These are phyloP conservation scores for Cromileptes altivelis DNA, from an alignment of 2,113 vertebrate genomes.

Conservation along the genomic window DNA sequence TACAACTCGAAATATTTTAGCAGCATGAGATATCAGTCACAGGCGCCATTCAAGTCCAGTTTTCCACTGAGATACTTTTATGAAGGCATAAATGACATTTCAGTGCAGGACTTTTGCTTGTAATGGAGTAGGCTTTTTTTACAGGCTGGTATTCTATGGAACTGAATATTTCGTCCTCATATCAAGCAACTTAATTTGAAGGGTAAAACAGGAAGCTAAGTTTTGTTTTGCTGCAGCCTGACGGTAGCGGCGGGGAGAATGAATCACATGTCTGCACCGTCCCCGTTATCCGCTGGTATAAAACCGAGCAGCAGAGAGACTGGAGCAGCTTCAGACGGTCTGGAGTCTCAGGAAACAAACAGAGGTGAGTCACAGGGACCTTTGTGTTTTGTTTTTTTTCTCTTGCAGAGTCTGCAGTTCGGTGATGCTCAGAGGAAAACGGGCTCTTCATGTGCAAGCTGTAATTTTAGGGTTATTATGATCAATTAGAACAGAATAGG, in stretches of 20 bases:
- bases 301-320: slow-evolving; percentile 43
- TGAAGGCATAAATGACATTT: no score
- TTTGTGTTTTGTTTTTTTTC: not conserved
- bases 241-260: not conserved
- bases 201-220: not conserved
- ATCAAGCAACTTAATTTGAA: slow-evolving; percentile 58
- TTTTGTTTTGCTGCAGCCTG: not conserved
- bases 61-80: no score
- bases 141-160: no score
- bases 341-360: slow-evolving; percentile 47
- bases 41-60: no score
- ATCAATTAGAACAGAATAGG: not conserved
- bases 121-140: no score
- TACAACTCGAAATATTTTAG: no score
- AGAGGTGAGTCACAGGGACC: slow-evolving; percentile 60
- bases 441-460: not conserved
- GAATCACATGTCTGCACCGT: slow-evolving; percentile 63
- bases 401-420: slow-evolving; percentile 5
- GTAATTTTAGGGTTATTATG: not conserved
- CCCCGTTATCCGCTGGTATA: slow-evolving; percentile 61
- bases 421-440: slow-evolving; percentile 13
- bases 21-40: no score
- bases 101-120: no score
- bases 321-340: slow-evolving; percentile 52
- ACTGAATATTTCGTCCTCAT: no score